Evolutionary conservation across 1,140 invertebrate species (phyloP), one percentile per base, ranked within the genome.

Genomic region (Stegodyphus dumicola): DNA sequence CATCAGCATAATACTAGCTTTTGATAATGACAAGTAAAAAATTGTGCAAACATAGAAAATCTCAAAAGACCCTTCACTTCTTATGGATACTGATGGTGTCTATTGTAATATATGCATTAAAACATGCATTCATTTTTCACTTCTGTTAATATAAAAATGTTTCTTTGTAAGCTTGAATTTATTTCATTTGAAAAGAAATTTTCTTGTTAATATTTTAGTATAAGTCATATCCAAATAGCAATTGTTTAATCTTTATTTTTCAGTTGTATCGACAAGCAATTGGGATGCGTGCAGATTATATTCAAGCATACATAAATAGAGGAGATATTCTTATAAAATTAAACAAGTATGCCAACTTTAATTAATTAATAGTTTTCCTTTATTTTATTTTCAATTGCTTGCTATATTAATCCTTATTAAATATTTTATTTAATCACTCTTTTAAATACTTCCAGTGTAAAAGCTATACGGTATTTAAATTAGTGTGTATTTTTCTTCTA

Each of bases 251-350:
- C 18, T 74, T 79, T 80, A 18, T 86, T 75, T 76, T 85, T 73
- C 85, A 91, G 92, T 91, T 99, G 7, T 98, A 98, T 89, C 92
- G 95, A 69, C 97, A 98, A 89, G 97, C 97, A 0, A 98, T 99
- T 85, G 97, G 96, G 89, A 99, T 99, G 98, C 92, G 97, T 87
- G 94, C 97, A 13, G 98, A 99, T 92, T 99, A 98, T 90, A 97
- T 97, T 0, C 95, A 99, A 90, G 98, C 97, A 6, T 99, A 99
- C 89, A 99, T 99, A 87, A 99, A 99, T 91, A 93, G 97, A 75
- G 97, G 97, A 0, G 97, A 99, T 91, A 96, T 99, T 90, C 93
- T 98, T 67, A 96, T 99, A 89, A 98, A 98, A 92, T 92, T 99
- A 88, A 98, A 98, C 91, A 94, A 91, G 92, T 92, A 88, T 76